phyloP scores from a whole-genome alignment of 2,797 vertebrate species.

The Catostomus latipinnis region DNA sequence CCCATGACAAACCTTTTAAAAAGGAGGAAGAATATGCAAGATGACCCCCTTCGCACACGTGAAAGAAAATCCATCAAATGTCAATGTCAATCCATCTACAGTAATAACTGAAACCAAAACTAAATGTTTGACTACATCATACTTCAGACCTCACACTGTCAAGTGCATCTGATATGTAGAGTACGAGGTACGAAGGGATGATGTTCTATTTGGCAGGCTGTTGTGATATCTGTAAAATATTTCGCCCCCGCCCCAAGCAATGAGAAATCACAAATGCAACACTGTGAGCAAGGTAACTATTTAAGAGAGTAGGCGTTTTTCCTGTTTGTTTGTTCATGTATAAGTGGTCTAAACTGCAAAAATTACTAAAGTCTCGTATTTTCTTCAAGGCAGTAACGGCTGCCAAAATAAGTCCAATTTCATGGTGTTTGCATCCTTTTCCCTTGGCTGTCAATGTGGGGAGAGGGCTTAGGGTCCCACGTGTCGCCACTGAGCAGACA shows the following conservation, averaged over 20 bases:
- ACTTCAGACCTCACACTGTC: conserved; percentile 69
- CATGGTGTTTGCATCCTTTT: conserved; percentile 62
- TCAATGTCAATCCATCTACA: conserved; percentile 56
- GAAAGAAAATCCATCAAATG: conserved; percentile 38
- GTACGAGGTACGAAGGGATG: conserved; percentile 71
- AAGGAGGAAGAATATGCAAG: conserved; percentile 51
- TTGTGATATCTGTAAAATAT: conserved; percentile 63
- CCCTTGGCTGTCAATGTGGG: conserved; percentile 61
- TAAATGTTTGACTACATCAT: conserved; percentile 57
- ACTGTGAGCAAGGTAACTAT: conserved; percentile 72
- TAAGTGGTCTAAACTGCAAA: conserved; percentile 57
- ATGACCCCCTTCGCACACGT: conserved; percentile 42
- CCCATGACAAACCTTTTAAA: conserved; percentile 57
- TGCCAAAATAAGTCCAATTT: conserved; percentile 70
- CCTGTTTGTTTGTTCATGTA: conserved; percentile 58
- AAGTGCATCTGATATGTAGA: conserved; percentile 81
- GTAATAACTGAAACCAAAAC: conserved; percentile 43
- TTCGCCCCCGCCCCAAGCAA: conserved; percentile 67
- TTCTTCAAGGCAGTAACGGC: conserved; percentile 67
- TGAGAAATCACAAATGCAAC: conserved; percentile 76
- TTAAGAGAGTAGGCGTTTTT: conserved; percentile 59
- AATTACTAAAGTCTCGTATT: conserved; percentile 45
- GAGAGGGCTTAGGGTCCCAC: conserved; percentile 56
- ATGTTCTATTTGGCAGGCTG: conserved; percentile 78
- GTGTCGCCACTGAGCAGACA: conserved; percentile 57